A percentile compares a stretch with the other conserved stretches of the same genome.
phyloP scores from a whole-genome alignment of 2,888 invertebrate species.

The Eumerus sabulonum region DNA sequence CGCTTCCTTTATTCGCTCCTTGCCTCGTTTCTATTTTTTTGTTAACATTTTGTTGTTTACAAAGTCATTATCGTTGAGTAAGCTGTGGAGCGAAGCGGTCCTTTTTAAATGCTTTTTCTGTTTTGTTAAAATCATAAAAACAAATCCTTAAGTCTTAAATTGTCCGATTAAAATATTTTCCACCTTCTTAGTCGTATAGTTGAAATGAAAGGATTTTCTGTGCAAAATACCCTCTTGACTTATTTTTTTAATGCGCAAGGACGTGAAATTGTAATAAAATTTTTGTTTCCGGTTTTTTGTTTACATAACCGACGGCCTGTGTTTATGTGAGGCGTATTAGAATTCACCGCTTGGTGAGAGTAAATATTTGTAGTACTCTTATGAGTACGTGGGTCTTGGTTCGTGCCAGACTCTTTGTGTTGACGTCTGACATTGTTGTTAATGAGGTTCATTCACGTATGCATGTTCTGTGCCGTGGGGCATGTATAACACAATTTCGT shows the following conservation, averaged over 20 bases:
- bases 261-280: conserved; percentile 42
- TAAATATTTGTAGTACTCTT: no score
- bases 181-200: conserved; percentile 40
- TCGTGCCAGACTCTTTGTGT: no score
- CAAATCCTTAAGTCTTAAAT: conserved; percentile 50
- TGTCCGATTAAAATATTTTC: conserved; percentile 59
- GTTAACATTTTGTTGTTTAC: conserved; percentile 36
- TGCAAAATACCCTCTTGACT: conserved; percentile 28
- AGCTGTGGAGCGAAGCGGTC: conserved; percentile 16
- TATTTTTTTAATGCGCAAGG: conserved; percentile 26
- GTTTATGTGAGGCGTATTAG: no score
- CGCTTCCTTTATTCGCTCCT: no score
- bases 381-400: no score
- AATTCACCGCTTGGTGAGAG: no score
- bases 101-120: conserved; percentile 13
- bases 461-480: no score
- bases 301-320: conserved; percentile 4
- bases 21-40: conserved; percentile 15
- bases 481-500: no score
- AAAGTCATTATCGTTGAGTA: conserved; percentile 49
- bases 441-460: no score
- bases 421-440: no score
- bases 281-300: conserved; percentile 29
- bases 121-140: conserved; percentile 26
- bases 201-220: conserved; percentile 28